Evolutionary conservation across 2,113 vertebrate genomes (phyloP), one percentile per base, ranked within the genome.

Genomic region (Damaliscus lunatus): DNA sequence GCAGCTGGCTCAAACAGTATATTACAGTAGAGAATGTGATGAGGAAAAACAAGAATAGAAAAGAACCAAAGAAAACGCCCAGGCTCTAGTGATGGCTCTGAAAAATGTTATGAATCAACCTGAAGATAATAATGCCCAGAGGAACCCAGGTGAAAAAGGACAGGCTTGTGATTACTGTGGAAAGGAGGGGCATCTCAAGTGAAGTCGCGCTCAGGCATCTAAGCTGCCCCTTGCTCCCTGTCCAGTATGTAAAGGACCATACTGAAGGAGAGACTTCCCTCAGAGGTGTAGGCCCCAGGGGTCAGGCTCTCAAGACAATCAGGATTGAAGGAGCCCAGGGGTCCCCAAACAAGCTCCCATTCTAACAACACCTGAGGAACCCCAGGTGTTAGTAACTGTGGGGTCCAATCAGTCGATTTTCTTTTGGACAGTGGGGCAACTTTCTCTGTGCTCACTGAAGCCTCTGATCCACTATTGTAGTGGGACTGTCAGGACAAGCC

Each of bases 391-490:
- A 71, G n/a, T 23, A 71, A 40, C 67, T 23, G 10, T 40, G n/a
- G 10, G n/a, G 19, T 11, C 10, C 10, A 71, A 71, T 36, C 64
- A 71, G n/a, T 40, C 0, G 1, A 3, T 40, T 71, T 71, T 71
- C n/a, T 23, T 71, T 71, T 71, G n/a, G n/a, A 71, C n/a, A 71
- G 10, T 23, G 10, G 33, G n/a, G 5, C 19, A 13, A 36, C 19
- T 23, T 71, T 71, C 67, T 71, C n/a, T 71, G 19, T 40, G 10
- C 19, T 71, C 67, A 71, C 19, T 40, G 67, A 71, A 71, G n/a
- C 10, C n/a, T 71, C n/a, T 0, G 0, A 40, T 23, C n/a, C n/a
- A 71, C n/a, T 71, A 71, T 21, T 23, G 5, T 71, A 71, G 21
- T 40, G 67, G 33, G 19, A 40, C n/a, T 71, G 5, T 71, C n/a